phyloP scores from a whole-genome alignment of 2,113 vertebrate genomes.

The Tupaia tana region DNA sequence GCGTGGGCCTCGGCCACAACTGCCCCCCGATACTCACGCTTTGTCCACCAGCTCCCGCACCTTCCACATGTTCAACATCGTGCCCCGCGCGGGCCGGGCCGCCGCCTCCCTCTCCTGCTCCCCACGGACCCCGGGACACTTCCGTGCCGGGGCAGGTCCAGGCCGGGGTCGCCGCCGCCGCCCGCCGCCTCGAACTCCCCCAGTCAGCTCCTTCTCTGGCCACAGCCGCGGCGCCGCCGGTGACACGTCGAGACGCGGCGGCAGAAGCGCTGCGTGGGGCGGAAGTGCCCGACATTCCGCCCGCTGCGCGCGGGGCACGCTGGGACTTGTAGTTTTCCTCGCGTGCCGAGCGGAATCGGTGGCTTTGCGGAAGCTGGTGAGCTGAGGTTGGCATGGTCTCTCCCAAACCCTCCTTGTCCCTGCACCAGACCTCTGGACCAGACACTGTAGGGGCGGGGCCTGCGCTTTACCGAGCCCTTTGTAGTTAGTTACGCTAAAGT shows the following conservation, averaged over 20 bases:
- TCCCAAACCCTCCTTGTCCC: background rate
- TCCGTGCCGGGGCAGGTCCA: slow-evolving; percentile 71
- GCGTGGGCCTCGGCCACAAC: slow-evolving; percentile 63
- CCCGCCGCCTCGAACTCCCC: slow-evolving; percentile 72
- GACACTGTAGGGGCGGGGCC: background rate
- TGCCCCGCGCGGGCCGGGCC: slow-evolving; percentile 81
- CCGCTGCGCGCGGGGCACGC: slow-evolving; percentile 22
- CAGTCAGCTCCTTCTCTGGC: background rate
- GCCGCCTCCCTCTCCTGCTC: slow-evolving; percentile 61
- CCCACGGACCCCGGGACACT: slow-evolving; percentile 73
- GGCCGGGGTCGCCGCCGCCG: slow-evolving; percentile 68
- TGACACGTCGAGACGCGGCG: slow-evolving; percentile 80
- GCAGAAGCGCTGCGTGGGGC: slow-evolving; percentile 73
- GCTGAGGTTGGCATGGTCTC: background rate
- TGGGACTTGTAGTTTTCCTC: slow-evolving; percentile 77
- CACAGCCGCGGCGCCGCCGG: slow-evolving; percentile 55
- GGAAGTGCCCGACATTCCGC: slow-evolving; percentile 65
- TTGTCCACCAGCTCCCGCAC: slow-evolving; percentile 96
- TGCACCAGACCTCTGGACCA: background rate
- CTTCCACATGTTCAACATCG: slow-evolving; percentile 98
- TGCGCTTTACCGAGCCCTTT: background rate
- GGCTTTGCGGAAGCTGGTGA: fast-evolving
- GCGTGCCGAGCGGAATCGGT: fast-evolving
- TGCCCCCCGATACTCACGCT: slow-evolving; percentile 91
- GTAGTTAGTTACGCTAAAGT: background rate